Percentiles rank a stretch among this genome's conserved stretches.
These are phyloP conservation scores for Eospalax fontanierii DNA, from an alignment of 2,797 vertebrate species.

Conservation along the genomic window DNA sequence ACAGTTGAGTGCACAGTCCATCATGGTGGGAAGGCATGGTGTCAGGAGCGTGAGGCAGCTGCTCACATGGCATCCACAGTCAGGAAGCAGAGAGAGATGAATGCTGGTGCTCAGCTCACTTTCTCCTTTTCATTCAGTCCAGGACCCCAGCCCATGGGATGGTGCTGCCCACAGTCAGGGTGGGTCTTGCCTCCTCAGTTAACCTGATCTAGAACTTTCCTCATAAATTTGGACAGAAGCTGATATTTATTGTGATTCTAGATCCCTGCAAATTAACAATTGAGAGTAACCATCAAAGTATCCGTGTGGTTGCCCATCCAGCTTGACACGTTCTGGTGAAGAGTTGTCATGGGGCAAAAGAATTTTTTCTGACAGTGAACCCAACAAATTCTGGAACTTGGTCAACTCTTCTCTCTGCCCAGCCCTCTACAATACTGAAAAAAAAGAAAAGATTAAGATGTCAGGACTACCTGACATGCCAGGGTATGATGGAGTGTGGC, in stretches of 20 bases:
- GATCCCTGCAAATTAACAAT: neutral
- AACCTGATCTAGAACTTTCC: neutral
- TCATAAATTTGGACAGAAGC: neutral
- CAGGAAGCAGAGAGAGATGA: neutral
- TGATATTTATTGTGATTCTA: neutral
- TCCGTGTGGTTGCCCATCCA: neutral
- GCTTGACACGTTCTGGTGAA: neutral
- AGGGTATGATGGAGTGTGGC: too few species aligned
- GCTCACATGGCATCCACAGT: neutral
- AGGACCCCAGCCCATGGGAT: neutral
- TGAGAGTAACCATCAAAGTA: neutral
- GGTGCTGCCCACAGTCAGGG: neutral
- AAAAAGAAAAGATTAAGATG: too few species aligned
- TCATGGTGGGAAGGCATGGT: neutral
- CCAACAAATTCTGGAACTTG: neutral
- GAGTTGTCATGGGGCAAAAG: neutral
- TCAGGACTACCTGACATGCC: too few species aligned
- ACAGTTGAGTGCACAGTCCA: neutral
- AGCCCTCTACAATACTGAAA: too few species aligned
- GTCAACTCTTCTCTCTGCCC: neutral
- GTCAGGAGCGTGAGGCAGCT: neutral
- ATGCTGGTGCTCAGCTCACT: neutral
- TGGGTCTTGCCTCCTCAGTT: neutral
- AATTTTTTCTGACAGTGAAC: neutral
- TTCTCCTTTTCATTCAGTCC: neutral